Conservation (phyloP, 2,113 vertebrate species). For the Rhinoptilus africanus region DNA sequence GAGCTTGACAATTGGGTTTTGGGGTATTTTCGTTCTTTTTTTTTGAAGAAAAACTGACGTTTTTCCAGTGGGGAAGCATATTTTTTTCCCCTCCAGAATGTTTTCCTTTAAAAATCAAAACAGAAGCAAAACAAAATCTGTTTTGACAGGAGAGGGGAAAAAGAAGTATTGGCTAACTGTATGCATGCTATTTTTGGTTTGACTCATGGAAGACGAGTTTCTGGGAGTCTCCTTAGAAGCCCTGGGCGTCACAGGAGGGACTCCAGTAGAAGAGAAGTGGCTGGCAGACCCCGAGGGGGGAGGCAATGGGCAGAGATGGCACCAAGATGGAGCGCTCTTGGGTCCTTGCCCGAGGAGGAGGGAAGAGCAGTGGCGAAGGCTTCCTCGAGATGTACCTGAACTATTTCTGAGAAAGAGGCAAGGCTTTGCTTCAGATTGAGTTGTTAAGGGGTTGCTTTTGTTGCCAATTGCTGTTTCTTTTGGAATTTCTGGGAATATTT, state of each 20-base stretch:
- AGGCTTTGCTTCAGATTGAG: not conserved
- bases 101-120: conserved; percentile 18
- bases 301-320: not conserved
- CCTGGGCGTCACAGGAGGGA: not conserved
- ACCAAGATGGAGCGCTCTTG: rapidly evolving
- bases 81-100: not conserved
- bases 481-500: not conserved
- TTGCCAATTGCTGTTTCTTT: not conserved
- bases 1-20: not conserved
- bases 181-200: not conserved
- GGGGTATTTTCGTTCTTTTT: not conserved
- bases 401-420: not conserved
- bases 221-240: not conserved
- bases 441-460: not conserved
- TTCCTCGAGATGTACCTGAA: not conserved
- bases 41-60: not conserved
- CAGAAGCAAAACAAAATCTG: not conserved
- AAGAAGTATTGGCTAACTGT: not conserved
- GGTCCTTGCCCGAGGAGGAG: not conserved
- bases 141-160: not conserved
- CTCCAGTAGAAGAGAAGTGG: not conserved
- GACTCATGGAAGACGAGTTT: not conserved
- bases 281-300: not conserved
- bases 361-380: not conserved
- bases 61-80: not conserved